Evolutionary conservation across 2,888 invertebrate species (phyloP), one percentile per base, ranked within the genome.

Genomic region (Tricholauxania praeusta): DNA sequence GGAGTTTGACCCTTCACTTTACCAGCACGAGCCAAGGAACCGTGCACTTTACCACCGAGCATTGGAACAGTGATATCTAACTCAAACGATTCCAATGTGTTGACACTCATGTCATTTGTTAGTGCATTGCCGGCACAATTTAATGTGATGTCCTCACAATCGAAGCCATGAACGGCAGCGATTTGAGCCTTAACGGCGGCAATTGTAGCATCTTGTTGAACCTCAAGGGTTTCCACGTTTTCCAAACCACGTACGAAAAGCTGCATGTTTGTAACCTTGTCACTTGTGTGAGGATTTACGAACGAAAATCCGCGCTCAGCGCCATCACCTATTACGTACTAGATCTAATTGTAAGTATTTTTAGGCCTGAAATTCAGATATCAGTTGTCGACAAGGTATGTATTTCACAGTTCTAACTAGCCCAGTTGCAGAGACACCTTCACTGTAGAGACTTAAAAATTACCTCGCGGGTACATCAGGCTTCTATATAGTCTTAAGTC

Each of bases 1-100:
- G 99, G 99, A 19, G 99, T 99, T 89, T 99, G 99, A 78, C 99
- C 99, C 89, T 98, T 98, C 71, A 99, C 99, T 91, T 99, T 99
- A 90, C 99, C 99, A 86, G 99, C 99, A 94, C 99, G 99, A 90
- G 99, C 99, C 84, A 99, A 90, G 78, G 99, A 99, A 85, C 99
- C 99, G 89, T 99, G 99, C 82, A 99, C 99, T 91, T 99, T 99
- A 91, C 97, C 97, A 93, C 98, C 98, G 79, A 93, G 91, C 83
- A 98, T 89, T 84, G 96, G 93, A 59, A 96, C 91, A 79, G 92
- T 94, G 74, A 94, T 89, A 86, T 96, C 95, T 80, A 98, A 89
- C 80, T 94, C 93, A 74, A 90, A 87, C 17, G 91, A 90, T 69
- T 92, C 89, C 69, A 93, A 89, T 72, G 91, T 89, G 2, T 91